Base-by-base conservation (phyloP, 2,113 vertebrate genomes). In the Tiliqua scincoides region DNA sequence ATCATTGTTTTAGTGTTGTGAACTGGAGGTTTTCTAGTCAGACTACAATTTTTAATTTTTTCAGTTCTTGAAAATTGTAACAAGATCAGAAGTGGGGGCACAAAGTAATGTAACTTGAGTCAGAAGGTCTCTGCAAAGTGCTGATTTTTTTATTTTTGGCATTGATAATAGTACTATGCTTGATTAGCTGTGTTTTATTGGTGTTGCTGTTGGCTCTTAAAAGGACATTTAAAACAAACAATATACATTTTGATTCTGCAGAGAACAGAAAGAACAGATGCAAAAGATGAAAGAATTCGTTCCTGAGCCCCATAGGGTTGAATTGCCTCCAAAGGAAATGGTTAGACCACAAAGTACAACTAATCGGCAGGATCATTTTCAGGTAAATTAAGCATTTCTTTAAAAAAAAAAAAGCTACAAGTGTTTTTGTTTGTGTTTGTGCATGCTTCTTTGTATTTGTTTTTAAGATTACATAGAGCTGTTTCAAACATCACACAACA, bases 261-360 rank as follows among this genome's bases (percentile, higher is more conserved):
- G 97, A 88, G 97, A 97, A 82, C 97, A 97, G 84, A 97, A 97
- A 91, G 97, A 97, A 77, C 97, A 97, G 83, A 93, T 97, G 86
- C 96, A 97, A 87, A 97, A 97, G 87, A 48, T 97, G 93, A 96
- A 97, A 89, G 95, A 97, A 57, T 97, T 96, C 91, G 95, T 89
- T 43, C 85, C 93, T 89, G 93, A 96, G 40, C 81, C 93, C 77
- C 91, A 93, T 67, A 87, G 92, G 88, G 68, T 95, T 91, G 95
- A 96, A 87, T 91, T 95, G 74, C 87, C 95, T 17, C 90, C 92
- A 3, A 95, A 95, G 61, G 94, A 96, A 18, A 86, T 94, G 6
- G 20, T 88, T 2, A 95, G 96, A 82, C 48, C 95, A 35, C 96
- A 95, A 88, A 95, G 78, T 87, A 68, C 92, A 81, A 37, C 88